These are phyloP conservation scores for Ceratosolen solmsi DNA, from an alignment of 1,140 invertebrate genomes.

Conservation along the genomic window DNA sequence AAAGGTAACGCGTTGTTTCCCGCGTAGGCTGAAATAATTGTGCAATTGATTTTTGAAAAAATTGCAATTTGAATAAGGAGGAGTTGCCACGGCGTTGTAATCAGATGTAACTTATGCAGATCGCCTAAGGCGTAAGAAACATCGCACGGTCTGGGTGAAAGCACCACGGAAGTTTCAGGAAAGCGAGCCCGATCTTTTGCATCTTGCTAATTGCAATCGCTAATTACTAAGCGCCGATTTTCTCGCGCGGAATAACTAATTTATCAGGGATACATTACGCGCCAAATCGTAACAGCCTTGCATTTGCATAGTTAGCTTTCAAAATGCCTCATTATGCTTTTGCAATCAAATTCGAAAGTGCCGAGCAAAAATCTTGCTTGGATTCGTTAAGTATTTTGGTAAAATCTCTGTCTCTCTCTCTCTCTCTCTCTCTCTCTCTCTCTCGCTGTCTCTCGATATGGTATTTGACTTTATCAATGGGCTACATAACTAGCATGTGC, in stretches of 20 bases:
- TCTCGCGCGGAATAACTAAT: slow-evolving; percentile 48
- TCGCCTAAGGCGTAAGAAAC: background rate
- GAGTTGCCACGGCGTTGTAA: slow-evolving; percentile 15
- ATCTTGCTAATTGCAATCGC: slow-evolving; percentile 48
- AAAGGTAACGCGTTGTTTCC: slow-evolving; percentile 15
- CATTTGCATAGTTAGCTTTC: slow-evolving; percentile 40
- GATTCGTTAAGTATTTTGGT: too few species aligned
- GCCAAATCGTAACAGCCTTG: slow-evolving; percentile 52
- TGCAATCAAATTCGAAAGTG: slow-evolving; percentile 60
- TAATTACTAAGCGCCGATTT: slow-evolving; percentile 50
- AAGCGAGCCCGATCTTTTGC: slow-evolving; percentile 27
- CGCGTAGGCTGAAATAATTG: slow-evolving; percentile 40
- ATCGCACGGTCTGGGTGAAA: slow-evolving; percentile 36
- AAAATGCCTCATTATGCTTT: slow-evolving; percentile 47
- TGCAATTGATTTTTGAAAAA: slow-evolving; percentile 49
- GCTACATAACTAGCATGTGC: too few species aligned
- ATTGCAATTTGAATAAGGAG: slow-evolving; percentile 42
- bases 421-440: too few species aligned
- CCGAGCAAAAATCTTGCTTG: too few species aligned
- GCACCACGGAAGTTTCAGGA: slow-evolving; percentile 28
- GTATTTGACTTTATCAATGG: too few species aligned
- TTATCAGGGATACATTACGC: slow-evolving; percentile 30
- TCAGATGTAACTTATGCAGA: slow-evolving; percentile 49
- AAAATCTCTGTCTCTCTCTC: too few species aligned
- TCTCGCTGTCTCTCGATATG: too few species aligned